phyloP scores from a whole-genome alignment of 2,888 invertebrate species.

The Galerucella pusilla region DNA sequence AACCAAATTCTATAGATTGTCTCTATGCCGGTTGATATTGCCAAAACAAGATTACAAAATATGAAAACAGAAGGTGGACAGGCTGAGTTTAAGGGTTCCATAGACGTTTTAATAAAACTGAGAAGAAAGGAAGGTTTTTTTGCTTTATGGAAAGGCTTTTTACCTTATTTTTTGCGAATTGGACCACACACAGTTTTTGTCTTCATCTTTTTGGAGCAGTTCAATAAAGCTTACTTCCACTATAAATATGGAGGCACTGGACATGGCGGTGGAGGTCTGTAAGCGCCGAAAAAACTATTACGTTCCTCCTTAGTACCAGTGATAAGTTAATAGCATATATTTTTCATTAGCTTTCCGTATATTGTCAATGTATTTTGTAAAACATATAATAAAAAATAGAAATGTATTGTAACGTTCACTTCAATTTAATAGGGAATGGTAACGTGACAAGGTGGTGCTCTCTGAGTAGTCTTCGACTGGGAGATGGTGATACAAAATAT shows the following conservation, averaged over 20 bases:
- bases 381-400: too few relatives aligned
- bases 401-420: too few relatives aligned
- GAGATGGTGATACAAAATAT: too few relatives aligned
- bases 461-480: too few relatives aligned
- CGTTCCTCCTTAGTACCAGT: too few relatives aligned
- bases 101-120: constrained; percentile 84
- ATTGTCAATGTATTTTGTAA: too few relatives aligned
- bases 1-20: constrained; percentile 68
- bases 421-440: too few relatives aligned
- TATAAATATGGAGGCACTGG: constrained; percentile 4
- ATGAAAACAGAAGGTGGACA: constrained; percentile 89
- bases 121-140: constrained; percentile 90
- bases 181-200: constrained; percentile 99
- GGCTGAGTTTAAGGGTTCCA: constrained; percentile 86
- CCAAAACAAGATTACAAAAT: constrained; percentile 97
- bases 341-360: too few relatives aligned
- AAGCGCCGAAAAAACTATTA: neutral
- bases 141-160: constrained; percentile 98
- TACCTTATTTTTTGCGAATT: constrained; percentile 95
- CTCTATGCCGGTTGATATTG: constrained; percentile 99
- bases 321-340: too few relatives aligned
- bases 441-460: too few relatives aligned
- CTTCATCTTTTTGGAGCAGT: constrained; percentile 96
- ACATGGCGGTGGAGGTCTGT: neutral
- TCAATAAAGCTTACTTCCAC: constrained; percentile 81